phyloP scores from a whole-genome alignment of 2,113 vertebrate genomes.

The Lepidothrix coronata region DNA sequence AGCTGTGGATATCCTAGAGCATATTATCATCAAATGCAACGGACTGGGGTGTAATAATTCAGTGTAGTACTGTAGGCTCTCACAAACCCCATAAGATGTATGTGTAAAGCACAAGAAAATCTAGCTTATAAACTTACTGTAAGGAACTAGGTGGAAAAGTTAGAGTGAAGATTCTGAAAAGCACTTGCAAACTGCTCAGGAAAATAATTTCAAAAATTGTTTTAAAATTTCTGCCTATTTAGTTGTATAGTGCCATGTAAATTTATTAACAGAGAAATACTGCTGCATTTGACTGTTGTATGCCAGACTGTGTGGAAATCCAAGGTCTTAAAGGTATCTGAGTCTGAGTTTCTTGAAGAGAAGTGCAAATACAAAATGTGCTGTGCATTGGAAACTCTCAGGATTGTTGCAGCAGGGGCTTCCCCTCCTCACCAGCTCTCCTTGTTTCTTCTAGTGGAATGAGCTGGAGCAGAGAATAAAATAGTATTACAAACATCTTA shows the following conservation, averaged over 20 bases:
- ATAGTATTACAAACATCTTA: not conserved
- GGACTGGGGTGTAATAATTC: not conserved
- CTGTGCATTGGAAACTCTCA: not conserved
- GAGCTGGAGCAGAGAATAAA: not conserved
- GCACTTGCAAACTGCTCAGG: constrained; percentile 45
- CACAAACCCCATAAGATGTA: not conserved
- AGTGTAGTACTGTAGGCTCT: not conserved
- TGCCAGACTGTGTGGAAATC: not conserved
- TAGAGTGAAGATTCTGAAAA: constrained; percentile 3
- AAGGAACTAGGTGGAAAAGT: not conserved
- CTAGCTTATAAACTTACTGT: not conserved
- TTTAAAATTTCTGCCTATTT: not conserved
- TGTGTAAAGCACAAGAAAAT: constrained; percentile 63
- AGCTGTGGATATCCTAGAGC: not conserved
- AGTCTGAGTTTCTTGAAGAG: not conserved
- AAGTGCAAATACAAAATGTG: not conserved
- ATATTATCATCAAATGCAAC: not conserved
- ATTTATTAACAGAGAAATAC: not conserved
- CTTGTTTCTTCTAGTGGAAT: not conserved
- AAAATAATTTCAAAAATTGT: constrained; percentile 21
- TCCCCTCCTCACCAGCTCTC: not conserved
- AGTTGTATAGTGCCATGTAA: not conserved
- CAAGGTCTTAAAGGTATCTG: not conserved
- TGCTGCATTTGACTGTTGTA: not conserved
- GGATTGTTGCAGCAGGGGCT: not conserved